phyloP scores from a whole-genome alignment of 2,888 invertebrate species.

The Ashinkailepas kermadecensis region DNA sequence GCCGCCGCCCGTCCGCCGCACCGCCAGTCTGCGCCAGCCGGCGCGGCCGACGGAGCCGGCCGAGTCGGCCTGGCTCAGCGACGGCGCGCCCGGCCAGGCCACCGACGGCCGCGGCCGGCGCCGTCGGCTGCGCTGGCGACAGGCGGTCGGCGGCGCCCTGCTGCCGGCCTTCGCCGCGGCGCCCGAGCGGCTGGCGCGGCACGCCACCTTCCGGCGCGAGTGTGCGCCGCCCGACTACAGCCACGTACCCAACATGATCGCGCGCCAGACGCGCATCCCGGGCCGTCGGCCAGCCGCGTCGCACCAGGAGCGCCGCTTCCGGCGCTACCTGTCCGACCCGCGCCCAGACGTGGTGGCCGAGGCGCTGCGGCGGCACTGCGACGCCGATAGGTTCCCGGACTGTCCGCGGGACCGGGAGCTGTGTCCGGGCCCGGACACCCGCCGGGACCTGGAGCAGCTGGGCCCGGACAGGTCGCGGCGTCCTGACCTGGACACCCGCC shows the following conservation, averaged over 20 bases:
- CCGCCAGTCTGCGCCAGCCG: neutral
- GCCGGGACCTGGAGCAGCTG: no score
- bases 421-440: no score
- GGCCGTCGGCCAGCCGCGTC: neutral
- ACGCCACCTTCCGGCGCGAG: conserved; percentile 6
- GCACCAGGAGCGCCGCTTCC: neutral
- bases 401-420: neutral
- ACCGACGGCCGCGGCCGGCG: neutral
- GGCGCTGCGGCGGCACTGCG: neutral
- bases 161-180: conserved; percentile 1
- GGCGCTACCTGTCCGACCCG: neutral
- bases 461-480: no score
- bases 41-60: neutral
- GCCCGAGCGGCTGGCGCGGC: neutral
- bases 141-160: neutral
- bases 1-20: neutral
- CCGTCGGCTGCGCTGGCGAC: conserved; percentile 8
- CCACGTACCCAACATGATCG: conserved; percentile 18
- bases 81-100: neutral
- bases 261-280: conserved; percentile 2
- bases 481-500: no score
- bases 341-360: neutral
- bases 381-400: neutral
- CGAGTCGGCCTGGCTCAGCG: neutral
- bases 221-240: conserved; percentile 18